Evolutionary conservation across 2,888 invertebrate genomes (phyloP), one percentile per base, ranked within the genome.

Genomic region (Microdon myrmicae): DNA sequence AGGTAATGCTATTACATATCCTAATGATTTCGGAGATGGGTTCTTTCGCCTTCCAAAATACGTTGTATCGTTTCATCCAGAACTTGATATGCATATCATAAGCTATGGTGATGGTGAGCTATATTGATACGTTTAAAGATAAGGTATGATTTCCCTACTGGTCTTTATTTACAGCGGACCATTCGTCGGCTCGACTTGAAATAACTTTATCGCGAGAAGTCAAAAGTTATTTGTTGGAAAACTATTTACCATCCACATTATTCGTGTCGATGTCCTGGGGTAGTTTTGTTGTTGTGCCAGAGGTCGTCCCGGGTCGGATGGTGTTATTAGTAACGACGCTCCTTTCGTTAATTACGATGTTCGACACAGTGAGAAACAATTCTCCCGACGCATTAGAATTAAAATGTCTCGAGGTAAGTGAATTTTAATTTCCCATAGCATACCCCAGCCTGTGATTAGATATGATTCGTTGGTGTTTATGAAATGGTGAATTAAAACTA

Each of bases 231-330:
- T 78, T 86, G 2, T 75, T 86, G 38, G 86, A 86, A 76, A 85
- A 85, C 71, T 86, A 86, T 74, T 75, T 86, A 13, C 86, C 86
- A 0, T 86, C 86, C 9, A 84, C 85, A 0, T 75, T 86, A 53
- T 86, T 86, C 74, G 86, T 86, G 60, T 84, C 85, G 73, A 86
- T 86, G 74, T 86, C 86, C 16, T 86, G 86, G 86, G 86, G 86
- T 66, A 85, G 86, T 70, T 86, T 86, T 78, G 84, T 86, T 66
- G 85, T 86, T 26, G 86, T 86, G 69, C 85, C 86, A 2, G 86
- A 86, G 76, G 83, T 86, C 44, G 86, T 86, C 16, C 86, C 86
- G 1, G 86, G 86, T 5, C 79, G 86, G 14, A 86, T 86, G 86
- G 72, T 72, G 53, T 77, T 86, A 22, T 79, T 86, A 1, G 86